phyloP scores from a whole-genome alignment of 2,113 vertebrate genomes.

The Pan paniscus region DNA sequence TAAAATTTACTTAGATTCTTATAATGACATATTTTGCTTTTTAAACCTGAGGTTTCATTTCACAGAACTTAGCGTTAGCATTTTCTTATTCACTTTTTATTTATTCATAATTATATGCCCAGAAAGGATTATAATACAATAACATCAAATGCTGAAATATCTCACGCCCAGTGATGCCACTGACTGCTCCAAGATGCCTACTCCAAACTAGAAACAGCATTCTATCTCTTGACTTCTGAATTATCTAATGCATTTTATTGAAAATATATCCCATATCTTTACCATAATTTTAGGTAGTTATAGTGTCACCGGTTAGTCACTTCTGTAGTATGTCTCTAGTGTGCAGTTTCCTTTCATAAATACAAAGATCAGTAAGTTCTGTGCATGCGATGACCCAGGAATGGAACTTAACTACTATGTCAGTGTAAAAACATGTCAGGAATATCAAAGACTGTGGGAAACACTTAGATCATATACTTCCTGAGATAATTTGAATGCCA shows the following conservation, averaged over 20 bases:
- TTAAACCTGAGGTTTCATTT: not conserved
- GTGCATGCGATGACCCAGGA: not conserved
- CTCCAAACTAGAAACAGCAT: not conserved
- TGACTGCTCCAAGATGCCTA: not conserved
- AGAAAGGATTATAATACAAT: not conserved
- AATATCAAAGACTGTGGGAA: not conserved
- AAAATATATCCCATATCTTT: not conserved
- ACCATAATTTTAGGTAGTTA: not conserved
- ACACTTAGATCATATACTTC: not conserved
- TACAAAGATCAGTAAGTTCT: not conserved
- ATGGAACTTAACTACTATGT: not conserved
- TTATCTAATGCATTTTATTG: not conserved
- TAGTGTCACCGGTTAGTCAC: not conserved
- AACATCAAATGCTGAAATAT: not conserved
- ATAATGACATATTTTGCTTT: not conserved
- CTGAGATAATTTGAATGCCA: not conserved
- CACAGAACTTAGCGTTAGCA: not conserved
- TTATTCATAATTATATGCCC: not conserved
- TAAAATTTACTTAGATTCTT: not conserved
- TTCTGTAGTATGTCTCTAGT: not conserved
- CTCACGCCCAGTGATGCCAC: not conserved
- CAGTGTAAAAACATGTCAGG: not conserved
- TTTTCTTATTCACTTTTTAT: not conserved
- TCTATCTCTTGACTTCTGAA: not conserved
- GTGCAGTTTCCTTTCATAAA: constrained; percentile 16